phyloP scores from a whole-genome alignment of 2,888 invertebrate genomes.

The Lepidocyrtinus sp. region DNA sequence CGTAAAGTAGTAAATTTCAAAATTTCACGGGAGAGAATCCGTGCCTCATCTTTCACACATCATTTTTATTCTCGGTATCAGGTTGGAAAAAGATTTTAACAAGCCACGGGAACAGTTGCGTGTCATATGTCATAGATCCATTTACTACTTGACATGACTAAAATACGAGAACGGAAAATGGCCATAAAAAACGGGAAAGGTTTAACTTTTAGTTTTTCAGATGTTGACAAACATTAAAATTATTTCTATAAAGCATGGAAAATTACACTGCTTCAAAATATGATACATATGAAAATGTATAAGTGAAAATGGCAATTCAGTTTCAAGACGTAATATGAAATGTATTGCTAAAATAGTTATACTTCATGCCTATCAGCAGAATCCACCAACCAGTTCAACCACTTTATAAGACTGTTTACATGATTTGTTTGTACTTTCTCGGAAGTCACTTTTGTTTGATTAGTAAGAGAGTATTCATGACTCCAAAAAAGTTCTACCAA shows the following conservation, averaged over 20 bases:
- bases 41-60: neutral
- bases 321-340: slow-evolving; percentile 49
- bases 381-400: slow-evolving; percentile 48
- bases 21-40: neutral
- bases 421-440: slow-evolving; percentile 41
- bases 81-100: slow-evolving; percentile 34
- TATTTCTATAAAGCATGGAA: slow-evolving; percentile 20
- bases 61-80: slow-evolving; percentile 17
- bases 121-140: slow-evolving; percentile 53
- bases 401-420: slow-evolving; percentile 49
- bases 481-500: neutral
- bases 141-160: slow-evolving; percentile 28
- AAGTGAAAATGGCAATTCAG: slow-evolving; percentile 26
- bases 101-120: slow-evolving; percentile 47
- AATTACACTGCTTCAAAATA: neutral
- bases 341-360: slow-evolving; percentile 55
- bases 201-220: slow-evolving; percentile 28
- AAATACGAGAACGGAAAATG: slow-evolving; percentile 34
- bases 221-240: slow-evolving; percentile 47
- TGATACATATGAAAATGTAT: slow-evolving; percentile 22
- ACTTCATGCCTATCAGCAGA: slow-evolving; percentile 48
- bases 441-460: slow-evolving; percentile 49
- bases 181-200: slow-evolving; percentile 44
- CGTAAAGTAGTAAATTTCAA: neutral
- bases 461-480: slow-evolving; percentile 8